Base-by-base conservation (phyloP, 2,113 vertebrate species). In the Neolamprologus fasciatus region DNA sequence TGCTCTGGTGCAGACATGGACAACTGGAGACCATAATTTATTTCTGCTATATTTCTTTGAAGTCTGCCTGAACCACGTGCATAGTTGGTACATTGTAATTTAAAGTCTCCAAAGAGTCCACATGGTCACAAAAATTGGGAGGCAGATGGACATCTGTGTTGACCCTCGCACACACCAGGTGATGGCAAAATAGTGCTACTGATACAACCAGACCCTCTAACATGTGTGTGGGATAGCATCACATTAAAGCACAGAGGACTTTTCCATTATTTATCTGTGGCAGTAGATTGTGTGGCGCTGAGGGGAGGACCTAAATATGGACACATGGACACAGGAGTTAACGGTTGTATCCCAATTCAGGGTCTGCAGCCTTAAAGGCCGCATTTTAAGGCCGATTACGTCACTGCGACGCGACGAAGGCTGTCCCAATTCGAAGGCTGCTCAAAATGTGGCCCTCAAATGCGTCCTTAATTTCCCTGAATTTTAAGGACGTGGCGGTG, bases 291-390 rank as follows among this genome's bases (percentile, higher is more conserved):
- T 66, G 33, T 37, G 17, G 33, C 1, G 10, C 31, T 5, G 33
- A 13, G 3, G 10, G 33, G 33, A 66, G 61, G 33, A 37, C 10
- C 61, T 66, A 37, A 66, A 66, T 66, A n/a, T 11, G 17, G 17
- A 63, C 57, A 61, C 28, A 33, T 31, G 14, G 57, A n/a, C 9
- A 63, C 17, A n/a, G 4, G 61, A 66, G 17, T 66, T 66, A 66
- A 66, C 10, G 6, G 3, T 1, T 45, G 6, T 45, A 0, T 45
- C 42, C 42, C 42, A 45, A 14, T 45, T 45, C 1, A 45, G 13
- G 9, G 23, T 23, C 23, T 23, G 23, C 23, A 23, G 23, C 23
- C 23, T 23, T 23, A 23, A 23, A 23, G 23, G 23, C 23, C 23
- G 23, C 23, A 23, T 23, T 23, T 23, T 23, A 23, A 23, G 23